phyloP scores from a whole-genome alignment of 1,140 invertebrate genomes.

The Bombus waltoni region DNA sequence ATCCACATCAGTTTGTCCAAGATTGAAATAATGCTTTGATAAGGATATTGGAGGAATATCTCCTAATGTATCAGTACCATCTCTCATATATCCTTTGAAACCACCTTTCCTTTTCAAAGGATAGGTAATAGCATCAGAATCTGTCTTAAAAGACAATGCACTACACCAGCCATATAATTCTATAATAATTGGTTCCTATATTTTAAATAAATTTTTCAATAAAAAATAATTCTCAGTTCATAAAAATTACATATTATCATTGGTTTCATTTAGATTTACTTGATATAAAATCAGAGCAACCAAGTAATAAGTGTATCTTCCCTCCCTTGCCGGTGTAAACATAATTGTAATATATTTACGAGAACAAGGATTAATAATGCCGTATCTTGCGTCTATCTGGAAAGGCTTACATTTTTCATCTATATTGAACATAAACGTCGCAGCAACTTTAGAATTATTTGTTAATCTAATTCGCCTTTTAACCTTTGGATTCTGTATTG shows the following conservation, averaged over 20 bases:
- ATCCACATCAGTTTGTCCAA: slow-evolving; percentile 57
- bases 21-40: slow-evolving; percentile 69
- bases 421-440: slow-evolving; percentile 70
- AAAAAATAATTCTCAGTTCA: background rate
- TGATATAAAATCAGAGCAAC: slow-evolving; percentile 70
- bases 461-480: slow-evolving; percentile 66
- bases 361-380: slow-evolving; percentile 60
- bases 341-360: slow-evolving; percentile 65
- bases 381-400: slow-evolving; percentile 62
- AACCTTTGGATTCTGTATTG: slow-evolving; percentile 2
- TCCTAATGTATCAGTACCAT: slow-evolving; percentile 39
- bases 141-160: background rate
- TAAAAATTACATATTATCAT: background rate
- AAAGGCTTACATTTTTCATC: slow-evolving; percentile 66
- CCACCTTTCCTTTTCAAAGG: slow-evolving; percentile 39
- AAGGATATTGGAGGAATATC: slow-evolving; percentile 62
- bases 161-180: slow-evolving; percentile 69
- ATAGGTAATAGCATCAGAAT: slow-evolving; percentile 27
- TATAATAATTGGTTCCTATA: slow-evolving; percentile 72
- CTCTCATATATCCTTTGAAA: slow-evolving; percentile 70
- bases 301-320: slow-evolving; percentile 64
- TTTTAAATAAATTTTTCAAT: slow-evolving; percentile 24
- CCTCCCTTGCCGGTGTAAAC: slow-evolving; percentile 59
- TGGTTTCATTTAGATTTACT: slow-evolving; percentile 53
- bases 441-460: slow-evolving; percentile 67